Percentiles rank a stretch among this genome's conserved stretches.
phyloP scores from a whole-genome alignment of 2,888 invertebrate genomes.

The Brachylomia viminalis region DNA sequence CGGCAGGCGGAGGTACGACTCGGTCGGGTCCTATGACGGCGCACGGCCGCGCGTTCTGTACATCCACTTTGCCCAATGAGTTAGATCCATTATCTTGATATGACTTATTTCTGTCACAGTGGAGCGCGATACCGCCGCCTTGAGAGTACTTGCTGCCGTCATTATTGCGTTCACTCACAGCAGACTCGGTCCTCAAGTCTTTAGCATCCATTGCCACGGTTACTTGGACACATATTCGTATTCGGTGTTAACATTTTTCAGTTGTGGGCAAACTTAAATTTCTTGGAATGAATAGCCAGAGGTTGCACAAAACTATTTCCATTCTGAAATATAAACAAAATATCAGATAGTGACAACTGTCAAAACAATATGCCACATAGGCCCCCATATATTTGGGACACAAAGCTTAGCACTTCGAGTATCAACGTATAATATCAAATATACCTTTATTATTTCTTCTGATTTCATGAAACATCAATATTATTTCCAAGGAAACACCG shows the following conservation, averaged over 20 bases:
- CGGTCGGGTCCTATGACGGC: conserved; percentile 89
- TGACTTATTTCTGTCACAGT: conserved; percentile 81
- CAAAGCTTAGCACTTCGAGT: conserved; percentile 44
- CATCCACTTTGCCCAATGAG: conserved; percentile 85
- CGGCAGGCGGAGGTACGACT: conserved; percentile 78
- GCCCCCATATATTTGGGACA: conserved; percentile 62
- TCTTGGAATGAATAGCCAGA: conserved; percentile 66
- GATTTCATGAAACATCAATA: conserved; percentile 84
- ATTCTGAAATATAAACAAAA: conserved; percentile 89
- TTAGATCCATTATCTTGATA: conserved; percentile 84
- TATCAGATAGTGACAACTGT: conserved; percentile 86
- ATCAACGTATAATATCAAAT: conserved; percentile 49
- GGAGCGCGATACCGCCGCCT: conserved; percentile 76
- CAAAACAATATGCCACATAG: conserved; percentile 89
- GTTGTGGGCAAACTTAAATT: conserved; percentile 58
- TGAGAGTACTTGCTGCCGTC: conserved; percentile 85
- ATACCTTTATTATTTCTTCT: conserved; percentile 76
- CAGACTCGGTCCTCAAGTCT: conserved; percentile 82
- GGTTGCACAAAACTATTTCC: conserved; percentile 73
- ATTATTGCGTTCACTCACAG: conserved; percentile 81
- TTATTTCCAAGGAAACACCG: conserved; percentile 90
- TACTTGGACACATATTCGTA: conserved; percentile 75
- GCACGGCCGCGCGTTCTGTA: conserved; percentile 84
- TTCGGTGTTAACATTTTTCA: conserved; percentile 80
- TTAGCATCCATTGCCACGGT: conserved; percentile 87